A percentile compares a stretch with the other conserved stretches of the same genome.
Conservation (phyloP, 2,113 vertebrate genomes). For the Heptranchias perlo region DNA sequence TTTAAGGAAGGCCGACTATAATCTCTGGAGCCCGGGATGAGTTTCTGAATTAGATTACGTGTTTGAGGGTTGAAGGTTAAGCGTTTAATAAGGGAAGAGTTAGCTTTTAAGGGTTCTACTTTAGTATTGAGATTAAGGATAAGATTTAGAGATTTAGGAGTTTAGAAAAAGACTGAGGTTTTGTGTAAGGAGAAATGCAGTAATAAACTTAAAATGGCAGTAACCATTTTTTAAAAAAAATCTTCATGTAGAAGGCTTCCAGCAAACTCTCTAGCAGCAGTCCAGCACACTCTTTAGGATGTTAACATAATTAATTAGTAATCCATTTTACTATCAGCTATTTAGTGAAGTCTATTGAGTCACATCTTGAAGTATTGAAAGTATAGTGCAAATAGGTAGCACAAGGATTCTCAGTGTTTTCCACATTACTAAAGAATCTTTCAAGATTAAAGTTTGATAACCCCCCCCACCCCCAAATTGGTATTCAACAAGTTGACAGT, state of each 20-base stretch:
- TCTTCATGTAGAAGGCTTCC: background rate
- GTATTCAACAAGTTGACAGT: conserved; percentile 7
- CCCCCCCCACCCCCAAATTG: background rate
- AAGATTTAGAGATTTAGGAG: background rate
- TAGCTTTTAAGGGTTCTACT: background rate
- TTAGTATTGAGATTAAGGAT: background rate
- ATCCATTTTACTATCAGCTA: background rate
- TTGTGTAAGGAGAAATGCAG: background rate
- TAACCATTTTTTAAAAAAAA: background rate
- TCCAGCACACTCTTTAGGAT: background rate
- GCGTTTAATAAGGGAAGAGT: background rate
- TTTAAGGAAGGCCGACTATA: background rate
- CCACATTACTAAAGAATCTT: background rate
- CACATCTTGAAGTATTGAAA: background rate
- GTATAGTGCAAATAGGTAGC: background rate
- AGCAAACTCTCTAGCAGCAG: background rate
- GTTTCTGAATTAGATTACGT: background rate
- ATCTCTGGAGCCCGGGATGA: background rate
- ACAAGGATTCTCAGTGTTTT: background rate
- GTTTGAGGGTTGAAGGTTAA: background rate
- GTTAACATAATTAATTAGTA: background rate
- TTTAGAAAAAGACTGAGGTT: background rate
- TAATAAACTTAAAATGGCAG: background rate
- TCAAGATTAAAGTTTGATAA: background rate
- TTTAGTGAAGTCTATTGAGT: background rate